A percentile compares a stretch with the other conserved stretches of the same genome.
phyloP scores from a whole-genome alignment of 2,797 vertebrate species.

The Carcharodon carcharias region DNA sequence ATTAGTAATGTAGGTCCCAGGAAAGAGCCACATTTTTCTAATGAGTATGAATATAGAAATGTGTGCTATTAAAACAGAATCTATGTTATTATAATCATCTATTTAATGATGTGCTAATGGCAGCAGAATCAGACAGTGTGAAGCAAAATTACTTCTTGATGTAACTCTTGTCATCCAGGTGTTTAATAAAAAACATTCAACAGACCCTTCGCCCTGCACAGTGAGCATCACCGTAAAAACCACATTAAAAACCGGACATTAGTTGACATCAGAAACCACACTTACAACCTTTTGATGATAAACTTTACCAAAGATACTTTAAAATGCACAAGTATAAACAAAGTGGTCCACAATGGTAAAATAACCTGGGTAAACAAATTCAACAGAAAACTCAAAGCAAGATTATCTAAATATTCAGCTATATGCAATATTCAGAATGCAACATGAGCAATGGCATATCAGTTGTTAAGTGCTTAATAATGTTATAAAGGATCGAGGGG shows the following conservation, averaged over 20 bases:
- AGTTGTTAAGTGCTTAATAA: background rate
- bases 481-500: background rate
- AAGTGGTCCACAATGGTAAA: background rate
- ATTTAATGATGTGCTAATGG: background rate
- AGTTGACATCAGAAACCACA: background rate
- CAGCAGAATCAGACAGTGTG: background rate
- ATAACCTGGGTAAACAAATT: background rate
- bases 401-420: background rate
- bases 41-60: background rate
- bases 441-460: background rate
- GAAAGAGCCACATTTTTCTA: background rate
- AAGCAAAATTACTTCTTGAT: background rate
- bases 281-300: background rate
- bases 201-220: background rate
- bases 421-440: background rate
- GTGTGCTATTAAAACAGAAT: background rate
- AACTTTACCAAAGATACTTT: background rate
- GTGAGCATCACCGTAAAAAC: too few relatives aligned
- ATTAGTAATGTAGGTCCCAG: background rate
- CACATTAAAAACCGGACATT: background rate
- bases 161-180: background rate
- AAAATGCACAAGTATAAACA: background rate
- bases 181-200: background rate
- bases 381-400: background rate
- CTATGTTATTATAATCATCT: background rate